These are phyloP conservation scores for Gallirallus australis DNA, from an alignment of 2,797 vertebrate species.

Conservation along the genomic window DNA sequence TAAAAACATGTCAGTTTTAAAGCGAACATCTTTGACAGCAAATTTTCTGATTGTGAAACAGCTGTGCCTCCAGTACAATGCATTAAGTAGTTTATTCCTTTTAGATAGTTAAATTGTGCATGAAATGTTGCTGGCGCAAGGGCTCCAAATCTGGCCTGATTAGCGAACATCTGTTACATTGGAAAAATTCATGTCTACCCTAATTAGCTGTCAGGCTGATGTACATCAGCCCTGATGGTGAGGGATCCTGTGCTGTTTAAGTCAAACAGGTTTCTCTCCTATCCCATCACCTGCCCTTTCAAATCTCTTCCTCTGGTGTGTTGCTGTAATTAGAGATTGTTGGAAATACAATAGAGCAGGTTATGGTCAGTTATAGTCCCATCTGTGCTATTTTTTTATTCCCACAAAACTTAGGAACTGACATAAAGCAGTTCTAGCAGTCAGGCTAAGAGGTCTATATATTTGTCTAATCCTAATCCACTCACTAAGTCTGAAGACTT, in stretches of 20 bases:
- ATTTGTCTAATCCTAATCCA: slow-evolving; percentile 58
- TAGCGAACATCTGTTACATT: slow-evolving; percentile 99
- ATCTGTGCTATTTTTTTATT: slow-evolving; percentile 91
- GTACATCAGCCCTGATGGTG: slow-evolving; percentile 98
- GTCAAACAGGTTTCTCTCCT: slow-evolving; percentile 96
- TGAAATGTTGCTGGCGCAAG: slow-evolving; percentile 99
- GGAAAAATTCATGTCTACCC: slow-evolving; percentile 99
- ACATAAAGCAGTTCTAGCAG: slow-evolving; percentile 48
- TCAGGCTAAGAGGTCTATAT: slow-evolving; percentile 47
- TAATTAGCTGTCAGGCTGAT: slow-evolving; percentile 99
- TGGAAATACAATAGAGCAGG: slow-evolving; percentile 95
- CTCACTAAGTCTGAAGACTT: slow-evolving; percentile 30
- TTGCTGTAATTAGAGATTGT: slow-evolving; percentile 95
- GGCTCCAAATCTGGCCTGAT: slow-evolving; percentile 99
- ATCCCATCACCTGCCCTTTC: slow-evolving; percentile 96
- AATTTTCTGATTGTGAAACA: slow-evolving; percentile 98
- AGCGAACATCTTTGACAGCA: slow-evolving; percentile 91
- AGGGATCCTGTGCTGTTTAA: slow-evolving; percentile 91
- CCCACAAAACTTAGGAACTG: slow-evolving; percentile 77
- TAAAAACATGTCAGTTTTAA: slow-evolving; percentile 96
- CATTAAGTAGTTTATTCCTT: slow-evolving; percentile 99
- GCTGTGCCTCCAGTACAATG: slow-evolving; percentile 99
- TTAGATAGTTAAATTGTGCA: slow-evolving; percentile 99
- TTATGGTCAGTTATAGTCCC: slow-evolving; percentile 92
- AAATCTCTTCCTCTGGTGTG: slow-evolving; percentile 81